Evolutionary conservation across 2,888 invertebrate genomes (phyloP).

Genomic region (Cynaeus angustus): DNA sequence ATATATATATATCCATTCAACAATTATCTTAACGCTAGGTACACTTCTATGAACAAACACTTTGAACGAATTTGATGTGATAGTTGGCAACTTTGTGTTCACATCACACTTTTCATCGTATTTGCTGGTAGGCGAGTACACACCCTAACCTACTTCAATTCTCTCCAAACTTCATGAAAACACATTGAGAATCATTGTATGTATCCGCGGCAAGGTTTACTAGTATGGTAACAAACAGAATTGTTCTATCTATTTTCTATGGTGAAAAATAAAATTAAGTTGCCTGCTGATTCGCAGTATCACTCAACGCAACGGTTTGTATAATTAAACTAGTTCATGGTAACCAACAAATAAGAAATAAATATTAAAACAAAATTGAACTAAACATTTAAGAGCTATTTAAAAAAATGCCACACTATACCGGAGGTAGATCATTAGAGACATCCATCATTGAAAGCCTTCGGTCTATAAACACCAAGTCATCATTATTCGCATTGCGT

Average conservation of each 20-base stretch:
- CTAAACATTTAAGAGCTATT: conserved; percentile 42
- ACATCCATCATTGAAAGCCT: conserved; percentile 67
- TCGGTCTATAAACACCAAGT: conserved; percentile 47
- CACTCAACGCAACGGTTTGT: conserved; percentile 18
- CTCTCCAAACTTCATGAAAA: conserved; percentile 28
- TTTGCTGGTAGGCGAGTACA: background rate
- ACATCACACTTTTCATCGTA: background rate
- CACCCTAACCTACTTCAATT: conserved; percentile 20
- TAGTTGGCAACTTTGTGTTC: background rate
- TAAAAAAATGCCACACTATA: conserved; percentile 51
- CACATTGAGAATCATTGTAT: background rate
- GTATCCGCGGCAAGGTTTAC: conserved; percentile 28
- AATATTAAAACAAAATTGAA: conserved; percentile 51
- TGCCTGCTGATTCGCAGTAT: conserved; percentile 5
- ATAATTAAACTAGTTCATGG: conserved; percentile 41
- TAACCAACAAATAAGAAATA: conserved; percentile 45
- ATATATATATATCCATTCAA: conserved; percentile 3
- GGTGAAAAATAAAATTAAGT: conserved; percentile 26
- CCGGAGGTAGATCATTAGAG: conserved; percentile 60
- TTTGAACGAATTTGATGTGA: background rate
- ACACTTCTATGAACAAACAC: no score
- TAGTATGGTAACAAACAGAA: conserved; percentile 41
- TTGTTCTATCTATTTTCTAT: conserved; percentile 33
- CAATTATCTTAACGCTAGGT: background rate
- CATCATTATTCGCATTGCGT: conserved; percentile 42